A percentile compares a stretch with the other conserved stretches of the same genome.
These are phyloP conservation scores for Plotosus lineatus DNA, from an alignment of 2,113 vertebrate genomes.

Conservation along the genomic window DNA sequence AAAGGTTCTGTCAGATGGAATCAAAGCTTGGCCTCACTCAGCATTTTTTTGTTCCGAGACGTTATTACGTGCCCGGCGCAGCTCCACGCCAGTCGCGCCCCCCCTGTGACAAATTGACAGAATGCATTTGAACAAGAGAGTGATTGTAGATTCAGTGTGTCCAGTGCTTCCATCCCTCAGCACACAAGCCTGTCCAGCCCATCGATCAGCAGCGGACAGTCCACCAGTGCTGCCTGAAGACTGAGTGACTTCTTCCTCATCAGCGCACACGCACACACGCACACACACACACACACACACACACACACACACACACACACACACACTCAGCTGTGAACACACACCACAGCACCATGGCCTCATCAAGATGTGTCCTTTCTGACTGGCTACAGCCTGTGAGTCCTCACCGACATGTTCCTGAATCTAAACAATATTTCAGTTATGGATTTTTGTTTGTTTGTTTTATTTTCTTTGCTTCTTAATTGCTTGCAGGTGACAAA, in stretches of 20 bases:
- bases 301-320: neutral
- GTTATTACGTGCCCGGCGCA: conserved; percentile 77
- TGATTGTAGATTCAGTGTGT: conserved; percentile 49
- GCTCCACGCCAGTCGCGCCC: conserved; percentile 57
- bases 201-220: conserved; percentile 34
- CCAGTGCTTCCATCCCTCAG: conserved; percentile 41
- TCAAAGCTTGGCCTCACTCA: conserved; percentile 78
- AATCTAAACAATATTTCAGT: neutral
- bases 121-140: conserved; percentile 70
- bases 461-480: neutral
- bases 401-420: neutral
- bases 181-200: conserved; percentile 13
- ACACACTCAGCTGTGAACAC: neutral
- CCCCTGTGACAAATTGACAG: conserved; percentile 77
- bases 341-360: neutral
- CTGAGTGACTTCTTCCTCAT: conserved; percentile 3
- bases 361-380: neutral
- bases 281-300: neutral
- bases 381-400: neutral
- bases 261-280: neutral
- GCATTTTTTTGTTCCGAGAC: conserved; percentile 79
- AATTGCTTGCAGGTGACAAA: neutral
- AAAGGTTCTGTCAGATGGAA: conserved; percentile 90
- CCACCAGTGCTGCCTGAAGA: neutral
- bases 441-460: neutral